These are phyloP conservation scores for Phrixothrix hirtus DNA, from an alignment of 2,888 invertebrate genomes.

Conservation along the genomic window DNA sequence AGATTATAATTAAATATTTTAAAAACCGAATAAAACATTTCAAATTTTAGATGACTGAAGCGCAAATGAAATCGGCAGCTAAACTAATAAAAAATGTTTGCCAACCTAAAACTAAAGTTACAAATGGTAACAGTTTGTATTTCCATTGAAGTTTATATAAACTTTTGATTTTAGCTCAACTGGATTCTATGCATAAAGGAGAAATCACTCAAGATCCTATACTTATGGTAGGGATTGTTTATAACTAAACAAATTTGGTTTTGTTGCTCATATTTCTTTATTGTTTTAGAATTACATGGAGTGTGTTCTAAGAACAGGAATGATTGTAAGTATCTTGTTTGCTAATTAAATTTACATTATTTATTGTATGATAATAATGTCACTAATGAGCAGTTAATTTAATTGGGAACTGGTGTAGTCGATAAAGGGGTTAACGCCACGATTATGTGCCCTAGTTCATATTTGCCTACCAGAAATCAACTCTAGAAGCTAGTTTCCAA, in stretches of 20 bases:
- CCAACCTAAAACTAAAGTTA: slow-evolving; percentile 62
- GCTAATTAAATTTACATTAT: too few relatives aligned
- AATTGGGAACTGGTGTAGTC: too few relatives aligned
- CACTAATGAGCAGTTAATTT: too few relatives aligned
- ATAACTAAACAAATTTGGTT: too few relatives aligned
- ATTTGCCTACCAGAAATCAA: too few relatives aligned
- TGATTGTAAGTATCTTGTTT: slow-evolving; percentile 52
- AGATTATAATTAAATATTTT: background rate
- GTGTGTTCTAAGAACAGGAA: slow-evolving; percentile 58
- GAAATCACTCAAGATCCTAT: slow-evolving; percentile 34
- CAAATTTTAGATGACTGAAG: slow-evolving; percentile 45
- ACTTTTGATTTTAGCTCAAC: slow-evolving; percentile 16
- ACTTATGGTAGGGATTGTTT: slow-evolving; percentile 26
- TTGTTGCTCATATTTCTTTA: slow-evolving; percentile 42
- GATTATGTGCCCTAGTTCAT: too few relatives aligned
- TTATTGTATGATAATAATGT: too few relatives aligned
- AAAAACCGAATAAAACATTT: background rate
- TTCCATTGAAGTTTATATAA: background rate
- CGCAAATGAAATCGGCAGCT: slow-evolving; percentile 64
- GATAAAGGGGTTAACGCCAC: too few relatives aligned
- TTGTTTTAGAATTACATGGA: slow-evolving; percentile 57
- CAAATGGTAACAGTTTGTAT: slow-evolving; percentile 57
- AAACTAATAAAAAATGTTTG: slow-evolving; percentile 66
- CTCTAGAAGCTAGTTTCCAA: too few relatives aligned
- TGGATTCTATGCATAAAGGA: slow-evolving; percentile 37